These are phyloP conservation scores for Phaethornis superciliosus DNA, from an alignment of 2,113 vertebrate species.

Conservation along the genomic window DNA sequence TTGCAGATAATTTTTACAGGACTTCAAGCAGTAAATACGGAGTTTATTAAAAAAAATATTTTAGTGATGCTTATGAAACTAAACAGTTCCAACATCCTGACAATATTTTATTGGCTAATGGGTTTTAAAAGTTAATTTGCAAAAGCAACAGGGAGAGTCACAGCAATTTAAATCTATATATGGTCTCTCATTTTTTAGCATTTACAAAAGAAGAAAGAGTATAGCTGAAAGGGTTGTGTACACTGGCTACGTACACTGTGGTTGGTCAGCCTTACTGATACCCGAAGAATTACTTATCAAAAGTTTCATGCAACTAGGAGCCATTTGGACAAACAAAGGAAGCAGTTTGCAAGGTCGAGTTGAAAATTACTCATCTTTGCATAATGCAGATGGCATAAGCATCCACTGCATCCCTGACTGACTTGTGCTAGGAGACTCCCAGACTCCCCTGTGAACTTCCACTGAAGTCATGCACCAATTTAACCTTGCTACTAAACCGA, in stretches of 20 bases:
- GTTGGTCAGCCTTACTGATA: background rate
- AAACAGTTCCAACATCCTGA: background rate
- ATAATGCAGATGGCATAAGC: background rate
- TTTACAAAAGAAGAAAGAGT: background rate
- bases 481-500: background rate
- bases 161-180: background rate
- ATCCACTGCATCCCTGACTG: background rate
- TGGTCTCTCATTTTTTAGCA: background rate
- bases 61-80: constrained; percentile 28
- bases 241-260: background rate
- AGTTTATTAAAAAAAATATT: constrained; percentile 70
- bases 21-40: background rate
- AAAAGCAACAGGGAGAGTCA: background rate
- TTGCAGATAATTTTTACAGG: constrained; percentile 32
- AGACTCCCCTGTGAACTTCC: background rate
- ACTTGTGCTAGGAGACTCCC: background rate
- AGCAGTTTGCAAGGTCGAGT: background rate
- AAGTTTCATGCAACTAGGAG: background rate
- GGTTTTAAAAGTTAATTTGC: constrained; percentile 10
- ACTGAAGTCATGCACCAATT: background rate
- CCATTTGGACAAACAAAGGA: background rate
- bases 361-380: background rate
- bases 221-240: background rate
- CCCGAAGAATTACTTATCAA: background rate
- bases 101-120: constrained; percentile 4